Percentiles rank a stretch among this genome's conserved stretches.
Conservation (phyloP, 1,140 invertebrate genomes). For the Panulirus ornatus region DNA sequence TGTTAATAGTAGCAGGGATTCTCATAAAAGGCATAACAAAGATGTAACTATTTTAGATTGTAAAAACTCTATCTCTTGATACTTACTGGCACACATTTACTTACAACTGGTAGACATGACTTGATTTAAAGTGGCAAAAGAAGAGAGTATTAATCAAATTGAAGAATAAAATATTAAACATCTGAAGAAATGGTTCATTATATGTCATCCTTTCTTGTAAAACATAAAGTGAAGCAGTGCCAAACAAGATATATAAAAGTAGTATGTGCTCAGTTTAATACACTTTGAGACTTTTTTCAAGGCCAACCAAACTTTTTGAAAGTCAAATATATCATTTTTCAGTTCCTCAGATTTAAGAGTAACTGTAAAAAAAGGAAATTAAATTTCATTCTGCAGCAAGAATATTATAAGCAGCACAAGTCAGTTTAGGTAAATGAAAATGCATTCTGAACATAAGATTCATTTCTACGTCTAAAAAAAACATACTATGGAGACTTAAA, state of each 20-base stretch:
- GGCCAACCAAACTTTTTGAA: neutral
- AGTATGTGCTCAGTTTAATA: neutral
- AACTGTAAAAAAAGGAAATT: no score
- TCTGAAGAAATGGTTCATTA: neutral
- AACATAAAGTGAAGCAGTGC: neutral
- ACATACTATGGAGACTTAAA: no score
- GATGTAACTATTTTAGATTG: slow-evolving; percentile 43
- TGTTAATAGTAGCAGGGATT: slow-evolving; percentile 51
- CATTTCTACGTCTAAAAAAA: no score
- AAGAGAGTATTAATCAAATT: slow-evolving; percentile 42
- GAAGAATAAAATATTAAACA: neutral
- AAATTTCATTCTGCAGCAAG: neutral
- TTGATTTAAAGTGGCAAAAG: slow-evolving; percentile 63
- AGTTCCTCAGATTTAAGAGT: no score
- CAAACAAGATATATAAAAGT: neutral
- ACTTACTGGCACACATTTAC: slow-evolving; percentile 73
- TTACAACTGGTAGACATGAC: slow-evolving; percentile 72
- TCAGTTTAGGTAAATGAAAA: no score
- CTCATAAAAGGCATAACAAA: slow-evolving; percentile 27
- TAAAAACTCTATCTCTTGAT: slow-evolving; percentile 39
- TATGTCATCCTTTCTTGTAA: neutral
- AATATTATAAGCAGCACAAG: neutral
- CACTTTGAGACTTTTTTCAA: neutral
- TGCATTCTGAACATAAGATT: no score
- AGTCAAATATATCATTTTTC: no score